Conservation (phyloP, 1,140 invertebrate species). For the Temnothorax nylanderi region DNA sequence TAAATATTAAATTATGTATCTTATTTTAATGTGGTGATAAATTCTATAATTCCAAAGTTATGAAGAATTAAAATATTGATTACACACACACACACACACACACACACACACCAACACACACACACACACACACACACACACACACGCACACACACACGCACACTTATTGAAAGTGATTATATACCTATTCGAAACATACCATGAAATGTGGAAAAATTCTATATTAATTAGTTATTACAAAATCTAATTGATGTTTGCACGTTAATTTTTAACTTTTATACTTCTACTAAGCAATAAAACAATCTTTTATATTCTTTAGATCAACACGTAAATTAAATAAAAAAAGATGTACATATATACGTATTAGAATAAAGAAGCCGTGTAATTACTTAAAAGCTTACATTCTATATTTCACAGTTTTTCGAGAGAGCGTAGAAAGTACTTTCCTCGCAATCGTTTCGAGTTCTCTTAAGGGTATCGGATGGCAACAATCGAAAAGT, state of each 20-base stretch:
- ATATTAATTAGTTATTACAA: not conserved
- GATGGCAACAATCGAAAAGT: slow-evolving; percentile 28
- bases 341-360: not conserved
- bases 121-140: no score
- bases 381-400: slow-evolving; percentile 41
- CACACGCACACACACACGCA: no score
- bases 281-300: not conserved
- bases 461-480: slow-evolving; percentile 33
- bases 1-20: not conserved
- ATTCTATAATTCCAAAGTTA: not conserved
- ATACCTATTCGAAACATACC: not conserved
- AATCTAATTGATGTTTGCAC: not conserved
- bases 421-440: not conserved
- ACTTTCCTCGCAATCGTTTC: slow-evolving; percentile 2
- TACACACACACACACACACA: no score
- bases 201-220: not conserved
- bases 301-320: not conserved
- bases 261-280: not conserved
- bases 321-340: not conserved
- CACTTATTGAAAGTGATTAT: not conserved
- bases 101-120: no score
- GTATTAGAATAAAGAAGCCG: not conserved
- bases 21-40: not conserved
- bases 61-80: not conserved
- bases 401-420: slow-evolving; percentile 25